Base-by-base conservation (phyloP, 2,113 vertebrate genomes). In the Psettodes erumei region DNA sequence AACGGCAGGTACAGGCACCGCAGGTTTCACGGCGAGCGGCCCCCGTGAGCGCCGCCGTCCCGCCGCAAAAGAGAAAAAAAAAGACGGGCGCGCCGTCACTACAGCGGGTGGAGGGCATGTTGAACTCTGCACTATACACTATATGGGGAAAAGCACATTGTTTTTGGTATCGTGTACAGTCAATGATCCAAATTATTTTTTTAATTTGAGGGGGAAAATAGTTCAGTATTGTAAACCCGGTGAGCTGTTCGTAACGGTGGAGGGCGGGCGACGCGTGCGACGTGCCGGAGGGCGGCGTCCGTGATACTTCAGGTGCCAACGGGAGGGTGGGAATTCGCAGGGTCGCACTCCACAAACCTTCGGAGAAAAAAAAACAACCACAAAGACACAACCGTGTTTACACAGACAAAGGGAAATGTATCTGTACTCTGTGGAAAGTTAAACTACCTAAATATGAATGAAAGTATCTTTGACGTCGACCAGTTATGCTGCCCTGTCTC, bases 1-100 rank as follows among this genome's bases (percentile, higher is more conserved):
- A 95, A 93, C 23, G 91, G 95, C 88, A 94, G 95, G 91, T 95
- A 95, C 85, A 96, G 96, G 75, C 95, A 97, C 69, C 94, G 96
- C 38, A 96, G 94, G 84, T 93, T 98, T 86, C 96, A 98, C 51
- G 96, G 95, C 77, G 95, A 91, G 80, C 85, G 87, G 66, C 60
- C 86, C 40, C 87, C 86, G 4, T 91, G 89, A 93, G 70, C 43
- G 69, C 59, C 5, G 30, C 33, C 38, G 33, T 37, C 50, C 79
- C n/a, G 25, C 51, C 19, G 56, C 2, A 54, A 18, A 51, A 58
- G 54, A 15, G 23, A 1, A 6, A 32, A 47, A 37, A 33, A 58
- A 18, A 55, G 45, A 43, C 12, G 7, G 69, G 54, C 9, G 3
- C 61, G 63, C 61, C 66, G 61, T 58, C 75, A 75, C 73, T 69